Base-by-base conservation (phyloP, 2,888 invertebrate genomes). In the Lampropteryx suffumata region DNA sequence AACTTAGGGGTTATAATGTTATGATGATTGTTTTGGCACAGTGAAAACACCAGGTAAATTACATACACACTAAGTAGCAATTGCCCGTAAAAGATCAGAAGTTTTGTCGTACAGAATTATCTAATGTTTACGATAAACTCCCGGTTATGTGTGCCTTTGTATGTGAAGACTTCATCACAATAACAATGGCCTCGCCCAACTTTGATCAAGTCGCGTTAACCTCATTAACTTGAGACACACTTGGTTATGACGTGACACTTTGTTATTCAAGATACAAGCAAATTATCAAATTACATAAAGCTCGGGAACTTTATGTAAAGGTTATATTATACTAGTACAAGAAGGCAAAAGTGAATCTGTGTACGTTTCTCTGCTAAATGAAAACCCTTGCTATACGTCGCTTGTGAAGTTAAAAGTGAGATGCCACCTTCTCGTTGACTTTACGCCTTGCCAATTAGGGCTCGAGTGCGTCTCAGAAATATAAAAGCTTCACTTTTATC, bases 371-470 rank as follows among this genome's bases (percentile, higher is more conserved):
- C 11, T 8, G 11, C 36, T 37, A 52, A 48, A 36, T 41, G 14
- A 27, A 35, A 17, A 2, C 5, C 34, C 27, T 41, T 42, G 29
- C 8, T 11, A 17, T 34, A 42, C 28, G 34, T 39, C 47, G 42
- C 47, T 47, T 39, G 39, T 37, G 33, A 47, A 46, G 39, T 42
- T 47, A 39, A n/a, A 48, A 53, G 52, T 34, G 34, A 26, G 27
- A 11, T 27, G 34, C 39, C 39, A 21, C 26, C 27, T 41, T 28
- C 27, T 33, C 11, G 30, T 44, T 29, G 29, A 30, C 41, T 30
- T 26, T 39, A 42, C 24, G 32, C 40, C 52, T 39, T 24, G 48
- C 48, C 27, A 48, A 44, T 53, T 48, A 48, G 35, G 28, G 33
- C 37, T 43, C 21, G 28, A 50, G 42, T 37, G 42, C 8, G 21